phyloP scores from a whole-genome alignment of 2,113 vertebrate species.

The Cryptomyrus ogoouensis region DNA sequence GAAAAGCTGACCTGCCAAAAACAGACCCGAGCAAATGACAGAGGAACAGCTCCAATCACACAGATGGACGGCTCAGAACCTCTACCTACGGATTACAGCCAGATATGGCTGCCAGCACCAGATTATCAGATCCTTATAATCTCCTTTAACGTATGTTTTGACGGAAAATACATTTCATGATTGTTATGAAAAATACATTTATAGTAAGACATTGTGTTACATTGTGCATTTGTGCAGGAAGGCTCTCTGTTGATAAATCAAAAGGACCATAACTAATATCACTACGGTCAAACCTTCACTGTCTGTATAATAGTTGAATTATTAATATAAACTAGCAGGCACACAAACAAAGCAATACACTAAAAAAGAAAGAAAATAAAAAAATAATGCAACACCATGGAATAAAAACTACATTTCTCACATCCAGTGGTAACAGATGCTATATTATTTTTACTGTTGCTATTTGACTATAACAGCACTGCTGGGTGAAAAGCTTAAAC shows the following conservation, averaged over 20 bases:
- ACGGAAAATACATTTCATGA: not conserved
- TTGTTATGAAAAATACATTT: not conserved
- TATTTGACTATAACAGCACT: not conserved
- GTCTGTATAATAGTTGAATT: not conserved
- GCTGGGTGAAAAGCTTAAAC: not conserved
- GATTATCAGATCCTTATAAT: not conserved
- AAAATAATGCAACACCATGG: not conserved
- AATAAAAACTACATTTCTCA: not conserved
- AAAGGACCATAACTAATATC: not conserved
- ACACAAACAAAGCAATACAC: not conserved
- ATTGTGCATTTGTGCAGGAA: not conserved
- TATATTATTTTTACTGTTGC: not conserved
- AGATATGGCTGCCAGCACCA: not conserved
- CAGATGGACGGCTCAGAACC: conserved; percentile 56
- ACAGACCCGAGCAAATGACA: conserved; percentile 59
- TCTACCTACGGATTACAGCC: conserved; percentile 11
- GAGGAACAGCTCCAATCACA: conserved; percentile 62
- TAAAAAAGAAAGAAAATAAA: not conserved
- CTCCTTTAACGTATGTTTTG: conserved; percentile 5
- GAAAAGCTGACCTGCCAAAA: not conserved
- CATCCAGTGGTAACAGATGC: not conserved
- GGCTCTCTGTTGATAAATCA: not conserved
- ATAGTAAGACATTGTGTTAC: not conserved
- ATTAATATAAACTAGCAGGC: not conserved
- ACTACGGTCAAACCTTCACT: not conserved